Base-by-base conservation (phyloP, 2,113 vertebrate species). In the Psittacula cyanocephala region DNA sequence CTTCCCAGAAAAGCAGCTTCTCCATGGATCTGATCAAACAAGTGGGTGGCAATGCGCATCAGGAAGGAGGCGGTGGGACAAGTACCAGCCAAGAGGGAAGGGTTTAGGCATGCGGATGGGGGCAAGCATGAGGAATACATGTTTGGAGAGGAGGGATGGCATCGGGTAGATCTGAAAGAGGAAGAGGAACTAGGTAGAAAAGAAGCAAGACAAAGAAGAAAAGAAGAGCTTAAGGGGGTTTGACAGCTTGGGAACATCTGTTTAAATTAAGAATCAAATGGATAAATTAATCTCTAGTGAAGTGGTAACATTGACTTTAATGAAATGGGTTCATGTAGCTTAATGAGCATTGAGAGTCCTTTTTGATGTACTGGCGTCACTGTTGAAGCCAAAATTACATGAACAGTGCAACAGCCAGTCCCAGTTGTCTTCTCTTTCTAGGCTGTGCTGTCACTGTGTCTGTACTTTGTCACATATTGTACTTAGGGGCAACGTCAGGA, bases 91-190 rank as follows among this genome's bases (percentile, higher is more conserved):
- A 17, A 25, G 44, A 39, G 44, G 2, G 14, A 29, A 13, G 14
- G 67, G 27, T 27, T 31, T 41, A 59, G 29, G 41, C 4, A 1
- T 25, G 17, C 0, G 2, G 63, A 7, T 31, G 60, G 41, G 33
- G 46, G 63, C n/a, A 27, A 35, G 39, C 1, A 0, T 6, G 33
- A 31, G 11, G 35, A 18, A 3, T 3, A 17, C 0, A 3, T 5
- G 11, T 19, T 3, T 6, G 17, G 46, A 24, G 49, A 20, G 35
- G 10, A n/a, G n/a, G 37, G 57, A 7, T 35, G 57, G 33, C 57
- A 24, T 24, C 10, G 9, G n/a, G 22, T 24, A 59, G 57, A 24
- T 35, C 33, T 59, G 70, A 37, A 46, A 62, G 46, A 53, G 24
- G 28, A 46, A 72, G 46, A 53, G 20, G 28, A 35, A 55, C 22